Evolutionary conservation across 1,140 invertebrate genomes (phyloP).

Genomic region (Leptopilina clavipes): DNA sequence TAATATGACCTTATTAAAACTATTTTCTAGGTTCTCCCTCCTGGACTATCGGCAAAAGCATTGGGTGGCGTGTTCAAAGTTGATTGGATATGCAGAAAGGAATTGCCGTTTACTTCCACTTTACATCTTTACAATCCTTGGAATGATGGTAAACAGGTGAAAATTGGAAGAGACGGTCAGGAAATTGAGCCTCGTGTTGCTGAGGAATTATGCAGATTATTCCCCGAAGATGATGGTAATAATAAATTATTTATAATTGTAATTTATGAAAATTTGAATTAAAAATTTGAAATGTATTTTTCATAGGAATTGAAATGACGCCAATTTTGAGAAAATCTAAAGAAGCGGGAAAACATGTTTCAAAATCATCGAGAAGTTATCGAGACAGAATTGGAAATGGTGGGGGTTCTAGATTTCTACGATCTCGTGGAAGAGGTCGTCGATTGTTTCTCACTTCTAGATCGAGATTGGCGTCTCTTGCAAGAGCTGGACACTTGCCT

Average conservation of each 20-base stretch:
- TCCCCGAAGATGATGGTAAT: constrained; percentile 91
- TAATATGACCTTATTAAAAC: constrained; percentile 13
- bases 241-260: neutral
- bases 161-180: constrained; percentile 98
- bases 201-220: constrained; percentile 94
- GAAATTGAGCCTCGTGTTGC: constrained; percentile 97
- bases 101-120: constrained; percentile 93
- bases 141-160: constrained; percentile 99
- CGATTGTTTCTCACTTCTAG: constrained; percentile 70
- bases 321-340: constrained; percentile 92
- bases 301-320: constrained; percentile 88
- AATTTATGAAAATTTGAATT: neutral
- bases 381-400: constrained; percentile 75
- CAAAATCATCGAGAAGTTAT: constrained; percentile 72
- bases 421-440: constrained; percentile 73
- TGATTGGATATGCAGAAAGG: constrained; percentile 97
- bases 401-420: constrained; percentile 74
- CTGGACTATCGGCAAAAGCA: constrained; percentile 92
- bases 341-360: constrained; percentile 81
- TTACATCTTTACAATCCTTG: constrained; percentile 97
- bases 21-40: constrained; percentile 81
- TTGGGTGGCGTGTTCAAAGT: constrained; percentile 96
- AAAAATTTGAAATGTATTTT: constrained; percentile 29
- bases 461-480: constrained; percentile 72
- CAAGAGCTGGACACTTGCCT: constrained; percentile 64